These are phyloP conservation scores for Morone chrysops DNA, from an alignment of 2,113 vertebrate genomes.

Conservation along the genomic window DNA sequence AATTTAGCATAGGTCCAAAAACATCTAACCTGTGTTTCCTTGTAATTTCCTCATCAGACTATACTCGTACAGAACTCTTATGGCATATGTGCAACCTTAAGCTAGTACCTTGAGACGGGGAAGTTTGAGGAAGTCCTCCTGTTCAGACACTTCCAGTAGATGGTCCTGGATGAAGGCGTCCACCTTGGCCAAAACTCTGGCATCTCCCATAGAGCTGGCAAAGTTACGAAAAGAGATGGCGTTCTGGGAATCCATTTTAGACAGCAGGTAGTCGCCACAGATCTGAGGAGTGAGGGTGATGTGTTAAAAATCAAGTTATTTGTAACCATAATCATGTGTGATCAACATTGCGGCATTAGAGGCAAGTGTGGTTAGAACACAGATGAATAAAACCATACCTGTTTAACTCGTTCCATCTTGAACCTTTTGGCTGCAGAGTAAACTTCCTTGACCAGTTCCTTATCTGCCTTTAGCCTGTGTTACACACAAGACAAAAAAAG, in stretches of 20 bases:
- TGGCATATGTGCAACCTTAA: background rate
- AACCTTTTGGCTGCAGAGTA: conserved; percentile 97
- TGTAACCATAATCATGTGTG: background rate
- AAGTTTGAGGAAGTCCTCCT: conserved; percentile 98
- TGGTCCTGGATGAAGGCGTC: conserved; percentile 96
- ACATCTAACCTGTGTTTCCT: too few species aligned
- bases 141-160: conserved; percentile 94
- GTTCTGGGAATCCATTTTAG: conserved; percentile 93
- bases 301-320: background rate
- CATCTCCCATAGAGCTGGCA: conserved; percentile 94
- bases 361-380: background rate
- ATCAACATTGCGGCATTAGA: background rate
- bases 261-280: conserved; percentile 97
- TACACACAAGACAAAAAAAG: conserved; percentile 1
- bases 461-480: conserved; percentile 95
- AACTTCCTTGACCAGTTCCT: conserved; percentile 96
- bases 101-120: conserved; percentile 92
- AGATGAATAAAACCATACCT: conserved; percentile 82
- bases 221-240: conserved; percentile 97
- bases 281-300: conserved; percentile 82
- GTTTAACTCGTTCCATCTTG: conserved; percentile 98
- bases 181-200: conserved; percentile 91
- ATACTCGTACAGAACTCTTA: background rate
- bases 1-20: background rate
- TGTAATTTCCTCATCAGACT: background rate